Evolutionary conservation across 2,888 invertebrate species (phyloP).

Genomic region (Beris morrisii): DNA sequence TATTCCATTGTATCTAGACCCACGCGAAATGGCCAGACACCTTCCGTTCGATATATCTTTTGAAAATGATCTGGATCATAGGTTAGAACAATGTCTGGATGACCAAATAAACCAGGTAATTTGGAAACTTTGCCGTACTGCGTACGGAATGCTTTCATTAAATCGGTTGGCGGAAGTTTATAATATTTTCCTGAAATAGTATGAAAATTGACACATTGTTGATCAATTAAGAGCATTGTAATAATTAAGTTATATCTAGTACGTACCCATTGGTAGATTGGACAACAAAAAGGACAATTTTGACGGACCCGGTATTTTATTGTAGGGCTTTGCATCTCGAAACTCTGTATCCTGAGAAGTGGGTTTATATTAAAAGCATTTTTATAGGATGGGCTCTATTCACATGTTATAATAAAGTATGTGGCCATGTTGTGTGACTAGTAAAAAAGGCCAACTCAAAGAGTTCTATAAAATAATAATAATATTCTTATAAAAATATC

Average conservation of each 20-base stretch:
- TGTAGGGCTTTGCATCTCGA: conserved; percentile 44
- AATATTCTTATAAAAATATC: too few species aligned
- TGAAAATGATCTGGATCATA: conserved; percentile 58
- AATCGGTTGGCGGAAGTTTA: background rate
- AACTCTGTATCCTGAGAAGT: conserved; percentile 35
- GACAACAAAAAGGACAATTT: conserved; percentile 41
- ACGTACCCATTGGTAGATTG: conserved; percentile 9
- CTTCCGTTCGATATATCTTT: conserved; percentile 52
- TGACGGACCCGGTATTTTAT: conserved; percentile 47
- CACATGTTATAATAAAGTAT: too few species aligned
- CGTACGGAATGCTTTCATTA: background rate
- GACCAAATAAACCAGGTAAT: conserved; percentile 47
- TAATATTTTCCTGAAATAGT: conserved; percentile 10
- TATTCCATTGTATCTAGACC: conserved; percentile 47
- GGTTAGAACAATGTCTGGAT: conserved; percentile 46
- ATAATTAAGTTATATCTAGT: background rate
- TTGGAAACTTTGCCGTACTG: conserved; percentile 49
- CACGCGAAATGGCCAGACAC: conserved; percentile 49
- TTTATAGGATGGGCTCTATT: too few species aligned
- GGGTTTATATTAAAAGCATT: too few species aligned
- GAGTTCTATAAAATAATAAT: too few species aligned
- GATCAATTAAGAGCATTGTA: background rate
- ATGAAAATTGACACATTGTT: background rate
- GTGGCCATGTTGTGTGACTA: too few species aligned
- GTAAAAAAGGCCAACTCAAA: too few species aligned